Percentiles rank a stretch among this genome's conserved stretches.
Conservation (phyloP, 2,113 vertebrate genomes). For the Pelmatolapia mariae region DNA sequence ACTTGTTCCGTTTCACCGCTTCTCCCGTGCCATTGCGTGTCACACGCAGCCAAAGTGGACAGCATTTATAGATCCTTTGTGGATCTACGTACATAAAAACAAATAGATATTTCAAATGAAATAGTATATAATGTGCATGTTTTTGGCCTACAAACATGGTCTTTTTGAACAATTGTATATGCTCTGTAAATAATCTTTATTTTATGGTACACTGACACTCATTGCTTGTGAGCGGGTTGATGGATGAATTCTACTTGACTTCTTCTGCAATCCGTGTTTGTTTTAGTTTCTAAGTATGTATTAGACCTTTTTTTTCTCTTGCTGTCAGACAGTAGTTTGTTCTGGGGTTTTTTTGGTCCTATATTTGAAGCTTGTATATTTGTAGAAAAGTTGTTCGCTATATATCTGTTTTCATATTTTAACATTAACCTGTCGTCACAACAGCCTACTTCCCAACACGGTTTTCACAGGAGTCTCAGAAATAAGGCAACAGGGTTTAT, state of each 20-base stretch:
- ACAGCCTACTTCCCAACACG: not conserved
- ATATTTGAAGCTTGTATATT: slow-evolving; percentile 64
- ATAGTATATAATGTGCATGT: slow-evolving; percentile 72
- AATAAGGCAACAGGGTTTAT: not conserved
- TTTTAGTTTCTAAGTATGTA: slow-evolving; percentile 50
- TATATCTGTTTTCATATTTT: slow-evolving; percentile 38
- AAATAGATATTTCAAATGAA: slow-evolving; percentile 76
- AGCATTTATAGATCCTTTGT: slow-evolving; percentile 70
- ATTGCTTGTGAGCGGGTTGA: slow-evolving; percentile 31
- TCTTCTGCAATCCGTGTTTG: slow-evolving; percentile 46
- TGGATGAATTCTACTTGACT: slow-evolving; percentile 31
- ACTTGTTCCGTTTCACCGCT: not conserved
- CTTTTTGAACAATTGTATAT: slow-evolving; percentile 76
- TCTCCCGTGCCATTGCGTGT: not conserved
- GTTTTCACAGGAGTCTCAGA: not conserved
- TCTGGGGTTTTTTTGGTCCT: not conserved
- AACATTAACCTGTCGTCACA: not conserved
- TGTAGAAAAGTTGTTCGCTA: slow-evolving; percentile 51
- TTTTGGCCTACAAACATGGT: slow-evolving; percentile 66
- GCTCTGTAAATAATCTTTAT: slow-evolving; percentile 76
- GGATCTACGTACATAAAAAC: slow-evolving; percentile 62
- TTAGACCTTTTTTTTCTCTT: slow-evolving; percentile 40
- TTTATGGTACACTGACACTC: slow-evolving; percentile 60
- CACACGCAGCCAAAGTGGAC: slow-evolving; percentile 67
- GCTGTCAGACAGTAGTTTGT: slow-evolving; percentile 48